A percentile compares a stretch with the other conserved stretches of the same genome.
These are phyloP conservation scores for Periplaneta americana DNA, from an alignment of 1,140 invertebrate species.

Conservation along the genomic window DNA sequence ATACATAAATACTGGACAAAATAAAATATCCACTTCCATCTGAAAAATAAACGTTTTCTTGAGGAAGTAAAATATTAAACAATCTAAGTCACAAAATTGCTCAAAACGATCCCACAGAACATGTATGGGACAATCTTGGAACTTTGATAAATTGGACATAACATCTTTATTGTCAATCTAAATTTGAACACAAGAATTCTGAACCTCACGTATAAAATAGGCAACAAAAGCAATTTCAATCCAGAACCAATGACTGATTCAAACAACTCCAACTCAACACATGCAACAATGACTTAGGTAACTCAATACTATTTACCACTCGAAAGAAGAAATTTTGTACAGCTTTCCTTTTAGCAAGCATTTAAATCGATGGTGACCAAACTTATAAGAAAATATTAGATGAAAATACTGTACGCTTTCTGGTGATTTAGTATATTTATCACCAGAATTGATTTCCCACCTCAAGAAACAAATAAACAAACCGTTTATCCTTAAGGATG, in stretches of 20 bases:
- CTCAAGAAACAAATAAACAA: background rate
- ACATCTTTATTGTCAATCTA: background rate
- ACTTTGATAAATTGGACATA: background rate
- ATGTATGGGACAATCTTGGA: background rate
- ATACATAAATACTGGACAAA: background rate
- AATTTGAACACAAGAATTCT: background rate
- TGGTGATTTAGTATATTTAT: background rate
- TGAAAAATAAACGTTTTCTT: background rate
- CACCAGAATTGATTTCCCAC: background rate
- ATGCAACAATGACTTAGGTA: background rate
- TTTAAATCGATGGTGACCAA: background rate
- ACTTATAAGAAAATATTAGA: background rate
- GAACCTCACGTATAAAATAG: too few species aligned
- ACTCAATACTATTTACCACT: background rate
- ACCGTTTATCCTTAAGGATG: background rate
- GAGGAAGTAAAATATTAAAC: background rate
- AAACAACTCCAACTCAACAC: background rate
- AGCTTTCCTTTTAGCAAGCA: background rate
- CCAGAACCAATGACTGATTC: background rate
- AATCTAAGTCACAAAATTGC: too few species aligned
- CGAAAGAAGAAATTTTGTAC: background rate
- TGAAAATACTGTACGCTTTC: background rate
- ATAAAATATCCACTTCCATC: background rate
- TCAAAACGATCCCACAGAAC: background rate
- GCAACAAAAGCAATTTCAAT: background rate